Evolutionary conservation across 1,140 invertebrate species (phyloP).

Genomic region (Eciton burchellii): DNA sequence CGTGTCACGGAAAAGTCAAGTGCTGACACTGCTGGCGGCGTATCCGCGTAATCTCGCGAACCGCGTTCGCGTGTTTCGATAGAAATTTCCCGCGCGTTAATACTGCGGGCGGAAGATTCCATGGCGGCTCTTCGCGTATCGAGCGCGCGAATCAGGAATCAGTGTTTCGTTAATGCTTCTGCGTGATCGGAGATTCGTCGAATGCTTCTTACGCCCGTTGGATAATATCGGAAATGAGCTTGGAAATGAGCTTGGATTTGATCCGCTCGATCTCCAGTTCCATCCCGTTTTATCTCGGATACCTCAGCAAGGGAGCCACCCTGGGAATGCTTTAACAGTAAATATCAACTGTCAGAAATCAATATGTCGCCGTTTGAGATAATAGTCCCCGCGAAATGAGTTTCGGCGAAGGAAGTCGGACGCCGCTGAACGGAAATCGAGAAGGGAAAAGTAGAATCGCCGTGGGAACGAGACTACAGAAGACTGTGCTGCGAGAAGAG

Average conservation of each 20-base stretch:
- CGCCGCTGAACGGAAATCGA: constrained; percentile 41
- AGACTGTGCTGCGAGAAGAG: too few relatives aligned
- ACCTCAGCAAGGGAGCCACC: too few relatives aligned
- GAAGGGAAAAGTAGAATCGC: constrained; percentile 50
- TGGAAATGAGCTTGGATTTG: too few relatives aligned
- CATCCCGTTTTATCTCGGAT: background rate
- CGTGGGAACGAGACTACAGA: constrained; percentile 30
- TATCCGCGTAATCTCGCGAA: background rate
- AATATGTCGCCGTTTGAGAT: constrained; percentile 33
- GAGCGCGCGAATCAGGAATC: too few relatives aligned
- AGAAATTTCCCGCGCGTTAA: too few relatives aligned
- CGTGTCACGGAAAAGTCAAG: background rate
- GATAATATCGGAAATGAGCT: too few relatives aligned
- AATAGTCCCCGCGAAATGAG: constrained; percentile 27
- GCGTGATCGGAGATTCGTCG: too few relatives aligned
- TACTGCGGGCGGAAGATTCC: too few relatives aligned
- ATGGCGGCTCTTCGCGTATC: too few relatives aligned
- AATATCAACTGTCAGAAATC: constrained; percentile 16
- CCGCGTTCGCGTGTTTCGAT: background rate
- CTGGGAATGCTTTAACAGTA: background rate
- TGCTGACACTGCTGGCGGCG: background rate
- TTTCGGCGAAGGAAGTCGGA: constrained; percentile 33
- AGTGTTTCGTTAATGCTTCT: too few relatives aligned
- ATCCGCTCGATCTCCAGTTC: background rate
- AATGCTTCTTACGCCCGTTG: too few relatives aligned